phyloP scores from a whole-genome alignment of 1,140 invertebrate genomes.

The Mya arenaria region DNA sequence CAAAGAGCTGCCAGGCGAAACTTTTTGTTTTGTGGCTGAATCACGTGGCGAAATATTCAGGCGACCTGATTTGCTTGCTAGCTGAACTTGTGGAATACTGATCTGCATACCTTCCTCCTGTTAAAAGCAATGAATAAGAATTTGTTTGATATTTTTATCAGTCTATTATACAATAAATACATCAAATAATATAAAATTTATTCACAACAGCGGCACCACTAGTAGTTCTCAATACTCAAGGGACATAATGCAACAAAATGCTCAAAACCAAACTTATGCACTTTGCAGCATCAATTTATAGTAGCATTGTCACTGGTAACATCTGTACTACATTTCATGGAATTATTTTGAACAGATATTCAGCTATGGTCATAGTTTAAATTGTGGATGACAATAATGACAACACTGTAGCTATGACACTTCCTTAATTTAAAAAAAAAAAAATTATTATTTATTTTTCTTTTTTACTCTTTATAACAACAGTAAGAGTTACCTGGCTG shows the following conservation, averaged over 20 bases:
- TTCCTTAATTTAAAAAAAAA: too few species aligned
- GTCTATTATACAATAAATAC: neutral
- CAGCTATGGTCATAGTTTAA: too few species aligned
- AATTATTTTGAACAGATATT: too few species aligned
- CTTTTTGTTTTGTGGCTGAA: constrained; percentile 20
- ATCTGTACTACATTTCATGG: too few species aligned
- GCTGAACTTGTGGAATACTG: constrained; percentile 4
- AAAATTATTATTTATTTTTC: neutral
- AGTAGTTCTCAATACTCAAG: too few species aligned
- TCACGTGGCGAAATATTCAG: constrained; percentile 47
- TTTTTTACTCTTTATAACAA: neutral
- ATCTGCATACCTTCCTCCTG: constrained; percentile 15
- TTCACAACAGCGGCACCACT: too few species aligned
- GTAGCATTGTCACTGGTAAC: neutral
- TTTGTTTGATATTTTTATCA: neutral
- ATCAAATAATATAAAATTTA: neutral
- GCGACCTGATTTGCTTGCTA: constrained; percentile 33
- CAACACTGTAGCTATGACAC: too few species aligned
- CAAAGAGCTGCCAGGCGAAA: constrained; percentile 21
- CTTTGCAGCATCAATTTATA: neutral
- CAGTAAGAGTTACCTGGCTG: constrained; percentile 10
- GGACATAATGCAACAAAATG: too few species aligned
- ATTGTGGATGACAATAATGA: too few species aligned
- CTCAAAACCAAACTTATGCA: too few species aligned
- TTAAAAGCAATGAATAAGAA: neutral